Conservation (phyloP, 1,140 invertebrate species). For the Orius laevigatus region DNA sequence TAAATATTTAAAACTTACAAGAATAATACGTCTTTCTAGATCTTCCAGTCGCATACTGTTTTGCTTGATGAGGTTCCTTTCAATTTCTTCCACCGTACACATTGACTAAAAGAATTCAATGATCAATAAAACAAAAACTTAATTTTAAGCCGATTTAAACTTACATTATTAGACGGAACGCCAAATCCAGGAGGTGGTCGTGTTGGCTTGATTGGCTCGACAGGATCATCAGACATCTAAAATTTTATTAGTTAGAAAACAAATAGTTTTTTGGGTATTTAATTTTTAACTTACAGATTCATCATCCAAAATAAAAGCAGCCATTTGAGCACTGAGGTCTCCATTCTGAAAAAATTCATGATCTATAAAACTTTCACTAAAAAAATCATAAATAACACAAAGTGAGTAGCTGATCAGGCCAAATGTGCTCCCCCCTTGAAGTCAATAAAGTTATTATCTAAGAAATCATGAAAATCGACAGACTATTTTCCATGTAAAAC, state of each 20-base stretch:
- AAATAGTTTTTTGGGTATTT: background rate
- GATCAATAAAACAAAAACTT: background rate
- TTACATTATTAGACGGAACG: background rate
- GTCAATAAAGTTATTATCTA: too few species aligned
- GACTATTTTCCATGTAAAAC: too few species aligned
- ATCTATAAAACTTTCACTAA: too few species aligned
- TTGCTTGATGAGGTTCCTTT: conserved; percentile 23
- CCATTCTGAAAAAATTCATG: conserved; percentile 16
- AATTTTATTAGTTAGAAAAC: background rate
- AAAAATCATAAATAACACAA: background rate
- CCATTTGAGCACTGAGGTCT: conserved; percentile 11
- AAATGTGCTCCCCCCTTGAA: too few species aligned
- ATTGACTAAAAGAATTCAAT: conserved; percentile 26
- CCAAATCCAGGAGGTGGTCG: conserved; percentile 8
- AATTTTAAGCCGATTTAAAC: background rate
- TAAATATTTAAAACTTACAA: conserved; percentile 6
- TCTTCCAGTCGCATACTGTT: conserved; percentile 13
- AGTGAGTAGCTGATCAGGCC: too few species aligned
- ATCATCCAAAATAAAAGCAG: conserved; percentile 16
- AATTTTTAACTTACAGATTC: conserved; percentile 12
- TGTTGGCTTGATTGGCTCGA: background rate
- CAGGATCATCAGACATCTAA: background rate
- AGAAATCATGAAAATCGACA: too few species aligned
- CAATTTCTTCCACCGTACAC: conserved; percentile 38
- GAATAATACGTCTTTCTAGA: conserved; percentile 14